A percentile compares a stretch with the other conserved stretches of the same genome.
Evolutionary conservation across 2,888 invertebrate genomes (phyloP).

Genomic region (Perithous albicinctus): DNA sequence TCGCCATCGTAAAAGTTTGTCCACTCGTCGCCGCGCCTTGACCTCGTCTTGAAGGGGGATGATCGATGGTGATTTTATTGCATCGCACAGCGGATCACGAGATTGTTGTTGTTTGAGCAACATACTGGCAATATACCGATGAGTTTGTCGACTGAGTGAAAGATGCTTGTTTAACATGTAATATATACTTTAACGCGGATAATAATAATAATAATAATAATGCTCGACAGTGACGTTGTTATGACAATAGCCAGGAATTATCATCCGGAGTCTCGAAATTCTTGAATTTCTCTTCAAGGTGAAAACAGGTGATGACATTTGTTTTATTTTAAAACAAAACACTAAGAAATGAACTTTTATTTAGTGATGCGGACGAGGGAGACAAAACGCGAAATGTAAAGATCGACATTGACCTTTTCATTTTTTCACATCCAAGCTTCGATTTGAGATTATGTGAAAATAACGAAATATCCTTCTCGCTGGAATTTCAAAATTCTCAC

Average conservation of each 20-base stretch:
- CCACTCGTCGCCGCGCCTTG: neutral
- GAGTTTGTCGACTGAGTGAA: conserved; percentile 8
- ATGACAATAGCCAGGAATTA: neutral
- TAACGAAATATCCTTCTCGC: too few species aligned
- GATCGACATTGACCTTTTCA: too few species aligned
- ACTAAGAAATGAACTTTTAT: too few species aligned
- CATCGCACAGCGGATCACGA: conserved; percentile 1
- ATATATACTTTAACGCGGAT: too few species aligned
- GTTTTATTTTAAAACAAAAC: neutral
- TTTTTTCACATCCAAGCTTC: too few species aligned
- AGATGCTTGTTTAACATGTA: too few species aligned
- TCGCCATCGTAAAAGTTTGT: conserved; percentile 14
- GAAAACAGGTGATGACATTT: conserved; percentile 43
- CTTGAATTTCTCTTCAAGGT: conserved; percentile 25
- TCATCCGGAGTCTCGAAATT: conserved; percentile 1
- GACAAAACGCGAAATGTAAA: too few species aligned
- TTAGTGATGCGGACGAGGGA: too few species aligned
- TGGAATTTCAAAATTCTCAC: too few species aligned
- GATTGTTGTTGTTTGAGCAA: conserved; percentile 28
- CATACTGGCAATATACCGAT: neutral
- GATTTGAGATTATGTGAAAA: too few species aligned
- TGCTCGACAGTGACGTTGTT: conserved; percentile 15
- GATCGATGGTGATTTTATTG: conserved; percentile 36
- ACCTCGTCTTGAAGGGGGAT: conserved; percentile 15
- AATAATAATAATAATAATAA: neutral